Conservation (phyloP, 2,113 vertebrate genomes). For the Spermophilus dauricus region DNA sequence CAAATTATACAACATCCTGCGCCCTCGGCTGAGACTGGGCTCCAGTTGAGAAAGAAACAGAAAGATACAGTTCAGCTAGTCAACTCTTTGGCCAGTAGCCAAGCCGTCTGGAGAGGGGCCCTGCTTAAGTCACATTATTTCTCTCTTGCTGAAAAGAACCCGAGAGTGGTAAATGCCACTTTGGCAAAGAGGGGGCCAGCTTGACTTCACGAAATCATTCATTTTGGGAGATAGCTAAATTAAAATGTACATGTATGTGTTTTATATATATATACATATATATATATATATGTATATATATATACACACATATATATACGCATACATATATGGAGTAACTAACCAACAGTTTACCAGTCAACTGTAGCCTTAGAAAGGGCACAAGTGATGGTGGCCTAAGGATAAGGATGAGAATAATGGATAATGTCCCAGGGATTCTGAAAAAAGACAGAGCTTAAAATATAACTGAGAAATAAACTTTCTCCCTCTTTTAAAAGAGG, state of each 20-base stretch:
- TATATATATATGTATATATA: neutral
- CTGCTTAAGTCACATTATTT: conserved; percentile 86
- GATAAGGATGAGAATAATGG: conserved; percentile 64
- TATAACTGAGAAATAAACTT: conserved; percentile 43
- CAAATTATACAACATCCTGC: conserved; percentile 82
- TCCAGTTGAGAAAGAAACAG: conserved; percentile 83
- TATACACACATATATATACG: neutral
- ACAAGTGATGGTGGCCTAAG: conserved; percentile 72
- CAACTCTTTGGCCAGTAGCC: conserved; percentile 87
- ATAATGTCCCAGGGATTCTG: conserved; percentile 74
- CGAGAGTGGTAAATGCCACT: conserved; percentile 88
- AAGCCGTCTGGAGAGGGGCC: conserved; percentile 88
- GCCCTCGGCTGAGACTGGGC: conserved; percentile 78
- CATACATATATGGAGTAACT: conserved; percentile 68
- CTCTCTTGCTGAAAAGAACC: conserved; percentile 86
- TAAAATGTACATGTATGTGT: conserved; percentile 65
- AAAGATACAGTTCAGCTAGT: conserved; percentile 83
- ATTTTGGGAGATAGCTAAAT: conserved; percentile 87
- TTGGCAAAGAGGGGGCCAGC: conserved; percentile 86
- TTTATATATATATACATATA: neutral
- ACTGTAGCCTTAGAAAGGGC: conserved; percentile 81
- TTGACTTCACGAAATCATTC: conserved; percentile 88
- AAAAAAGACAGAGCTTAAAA: conserved; percentile 54
- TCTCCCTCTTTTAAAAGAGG: conserved; percentile 32
- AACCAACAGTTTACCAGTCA: conserved; percentile 86